A percentile compares a stretch with the other conserved stretches of the same genome.
Conservation (phyloP, 2,888 invertebrate species). For the Nymphalis urticae region DNA sequence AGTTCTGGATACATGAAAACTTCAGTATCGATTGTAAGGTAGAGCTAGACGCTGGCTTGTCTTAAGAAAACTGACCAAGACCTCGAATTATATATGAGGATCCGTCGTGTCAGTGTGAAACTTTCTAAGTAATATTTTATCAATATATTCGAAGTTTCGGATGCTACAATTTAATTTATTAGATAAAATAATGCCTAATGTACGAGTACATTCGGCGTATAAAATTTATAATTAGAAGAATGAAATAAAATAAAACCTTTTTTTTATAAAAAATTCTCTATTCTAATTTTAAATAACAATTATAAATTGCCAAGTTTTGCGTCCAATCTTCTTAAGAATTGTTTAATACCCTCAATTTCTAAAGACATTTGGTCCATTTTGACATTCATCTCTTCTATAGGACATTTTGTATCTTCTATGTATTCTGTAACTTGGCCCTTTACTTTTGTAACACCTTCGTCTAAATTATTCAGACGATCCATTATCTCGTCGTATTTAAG, state of each 20-base stretch:
- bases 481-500: conserved; percentile 57
- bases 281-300: not conserved
- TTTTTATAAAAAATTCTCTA: not conserved
- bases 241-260: too few species aligned
- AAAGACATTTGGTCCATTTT: conserved; percentile 68
- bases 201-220: too few species aligned
- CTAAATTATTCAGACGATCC: conserved; percentile 59
- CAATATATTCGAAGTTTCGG: conserved; percentile 2
- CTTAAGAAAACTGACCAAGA: conserved; percentile 15
- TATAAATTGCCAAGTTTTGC: conserved; percentile 51
- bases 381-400: conserved; percentile 58
- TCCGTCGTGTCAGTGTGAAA: conserved; percentile 14
- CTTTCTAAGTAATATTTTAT: conserved; percentile 4
- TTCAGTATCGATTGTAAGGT: conserved; percentile 23
- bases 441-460: conserved; percentile 56
- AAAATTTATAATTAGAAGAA: too few species aligned
- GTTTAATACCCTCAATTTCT: conserved; percentile 64
- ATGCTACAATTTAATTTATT: not conserved
- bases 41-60: conserved; percentile 9
- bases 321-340: conserved; percentile 61
- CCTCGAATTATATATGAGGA: conserved; percentile 24
- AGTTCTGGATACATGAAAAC: conserved; percentile 22
- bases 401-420: conserved; percentile 52
- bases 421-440: conserved; percentile 55
- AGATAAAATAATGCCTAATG: not conserved